phyloP scores from a whole-genome alignment of 2,888 invertebrate species.

The Xestoiulus laeticollis region DNA sequence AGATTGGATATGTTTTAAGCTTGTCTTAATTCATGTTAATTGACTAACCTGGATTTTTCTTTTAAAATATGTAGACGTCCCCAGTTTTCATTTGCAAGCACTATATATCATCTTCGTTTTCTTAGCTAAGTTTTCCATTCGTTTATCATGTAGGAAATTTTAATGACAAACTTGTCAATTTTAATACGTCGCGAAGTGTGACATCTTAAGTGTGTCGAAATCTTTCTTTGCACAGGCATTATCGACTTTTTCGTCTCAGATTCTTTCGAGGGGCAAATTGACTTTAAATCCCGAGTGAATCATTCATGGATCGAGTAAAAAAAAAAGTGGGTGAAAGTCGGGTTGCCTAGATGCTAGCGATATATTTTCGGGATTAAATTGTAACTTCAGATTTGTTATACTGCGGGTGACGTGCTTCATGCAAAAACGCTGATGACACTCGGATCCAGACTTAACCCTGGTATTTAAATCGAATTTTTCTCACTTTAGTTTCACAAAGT shows the following conservation, averaged over 20 bases:
- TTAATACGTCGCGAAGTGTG: conserved; percentile 13
- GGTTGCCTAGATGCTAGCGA: conserved; percentile 2
- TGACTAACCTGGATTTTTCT: too few relatives aligned
- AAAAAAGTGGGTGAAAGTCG: neutral
- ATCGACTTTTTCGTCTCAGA: conserved; percentile 22
- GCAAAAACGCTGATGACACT: conserved; percentile 39
- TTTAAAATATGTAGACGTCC: too few relatives aligned
- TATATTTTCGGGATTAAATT: conserved; percentile 41
- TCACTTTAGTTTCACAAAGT: neutral
- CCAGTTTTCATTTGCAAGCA: too few relatives aligned
- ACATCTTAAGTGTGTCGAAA: conserved; percentile 37
- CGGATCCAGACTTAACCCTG: conserved; percentile 30
- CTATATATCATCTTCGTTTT: neutral
- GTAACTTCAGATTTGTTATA: conserved; percentile 41
- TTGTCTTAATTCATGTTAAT: too few relatives aligned
- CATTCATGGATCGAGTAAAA: conserved; percentile 5
- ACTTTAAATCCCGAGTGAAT: conserved; percentile 43
- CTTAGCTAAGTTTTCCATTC: neutral
- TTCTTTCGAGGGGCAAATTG: conserved; percentile 41
- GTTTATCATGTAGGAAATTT: conserved; percentile 19
- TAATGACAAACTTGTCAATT: conserved; percentile 43
- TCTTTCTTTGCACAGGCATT: conserved; percentile 24
- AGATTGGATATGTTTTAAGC: too few relatives aligned
- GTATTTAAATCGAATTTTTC: conserved; percentile 43
- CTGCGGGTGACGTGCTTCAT: conserved; percentile 3